Conservation (phyloP, 2,797 vertebrate species). For the Diplodus sargus region DNA sequence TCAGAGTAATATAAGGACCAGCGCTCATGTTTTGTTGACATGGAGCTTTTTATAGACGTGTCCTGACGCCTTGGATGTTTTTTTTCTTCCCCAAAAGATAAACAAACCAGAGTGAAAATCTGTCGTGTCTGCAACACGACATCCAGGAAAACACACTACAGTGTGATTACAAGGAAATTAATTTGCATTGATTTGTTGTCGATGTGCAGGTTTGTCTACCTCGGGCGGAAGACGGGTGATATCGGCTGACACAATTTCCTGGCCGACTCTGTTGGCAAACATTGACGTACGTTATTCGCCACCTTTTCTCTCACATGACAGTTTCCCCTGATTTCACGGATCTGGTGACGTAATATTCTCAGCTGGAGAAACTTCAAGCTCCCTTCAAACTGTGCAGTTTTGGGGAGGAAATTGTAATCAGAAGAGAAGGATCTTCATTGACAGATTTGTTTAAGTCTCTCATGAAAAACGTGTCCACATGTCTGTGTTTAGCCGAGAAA, state of each 20-base stretch:
- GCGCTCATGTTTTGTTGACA: conserved; percentile 27
- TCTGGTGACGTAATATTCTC: background rate
- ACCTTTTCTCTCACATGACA: background rate
- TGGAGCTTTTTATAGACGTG: conserved; percentile 34
- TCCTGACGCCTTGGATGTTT: conserved; percentile 12
- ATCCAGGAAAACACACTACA: conserved; percentile 30
- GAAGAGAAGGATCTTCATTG: no score
- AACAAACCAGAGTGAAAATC: conserved; percentile 13
- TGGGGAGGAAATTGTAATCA: no score
- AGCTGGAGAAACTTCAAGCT: background rate
- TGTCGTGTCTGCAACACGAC: conserved; percentile 3
- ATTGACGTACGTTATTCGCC: conserved; percentile 5
- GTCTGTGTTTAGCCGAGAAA: conserved; percentile 2
- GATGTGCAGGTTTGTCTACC: conserved; percentile 16
- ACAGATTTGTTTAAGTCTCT: no score
- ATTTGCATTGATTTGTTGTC: conserved; percentile 25
- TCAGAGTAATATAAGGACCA: conserved; percentile 13
- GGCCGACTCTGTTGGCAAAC: conserved; percentile 28
- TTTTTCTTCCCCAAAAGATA: background rate
- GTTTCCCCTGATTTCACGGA: conserved; percentile 15
- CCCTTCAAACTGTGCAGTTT: no score
- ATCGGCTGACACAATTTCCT: conserved; percentile 48
- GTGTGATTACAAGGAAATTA: conserved; percentile 8
- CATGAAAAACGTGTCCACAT: no score
- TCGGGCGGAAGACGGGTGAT: conserved; percentile 29